Evolutionary conservation across 2,797 vertebrate species (phyloP).

Genomic region (Chloroceryle amazona): DNA sequence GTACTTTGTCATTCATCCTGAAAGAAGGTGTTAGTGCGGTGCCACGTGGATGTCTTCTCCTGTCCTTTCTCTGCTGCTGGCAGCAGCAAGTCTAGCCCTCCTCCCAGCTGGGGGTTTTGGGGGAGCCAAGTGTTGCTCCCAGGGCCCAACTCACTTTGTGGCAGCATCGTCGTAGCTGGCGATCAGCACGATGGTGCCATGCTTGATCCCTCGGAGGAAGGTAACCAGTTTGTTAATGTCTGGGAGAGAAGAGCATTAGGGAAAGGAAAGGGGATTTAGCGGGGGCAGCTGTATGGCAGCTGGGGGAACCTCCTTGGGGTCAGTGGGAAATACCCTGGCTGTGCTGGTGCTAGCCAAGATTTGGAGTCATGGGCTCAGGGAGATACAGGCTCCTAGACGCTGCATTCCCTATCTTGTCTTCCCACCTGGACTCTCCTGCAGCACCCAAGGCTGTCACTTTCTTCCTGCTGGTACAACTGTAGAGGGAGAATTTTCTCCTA

Average conservation of each 20-base stretch:
- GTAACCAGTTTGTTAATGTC: conserved; percentile 69
- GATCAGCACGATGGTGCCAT: conserved; percentile 81
- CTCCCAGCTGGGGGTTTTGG: background rate
- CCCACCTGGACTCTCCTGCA: background rate
- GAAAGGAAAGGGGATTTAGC: background rate
- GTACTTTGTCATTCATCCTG: conserved; percentile 87
- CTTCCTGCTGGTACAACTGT: background rate
- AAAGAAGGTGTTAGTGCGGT: background rate
- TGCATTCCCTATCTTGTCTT: background rate
- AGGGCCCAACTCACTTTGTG: conserved; percentile 82
- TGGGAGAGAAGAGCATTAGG: conserved; percentile 27
- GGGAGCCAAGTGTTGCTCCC: background rate
- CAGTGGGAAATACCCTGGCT: background rate
- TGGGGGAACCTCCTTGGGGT: background rate
- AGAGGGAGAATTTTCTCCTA: background rate
- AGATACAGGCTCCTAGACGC: background rate
- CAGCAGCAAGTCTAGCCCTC: background rate
- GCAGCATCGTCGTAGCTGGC: conserved; percentile 89
- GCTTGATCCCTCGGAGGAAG: conserved; percentile 82
- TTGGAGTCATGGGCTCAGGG: background rate
- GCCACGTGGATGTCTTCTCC: background rate
- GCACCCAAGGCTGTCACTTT: background rate
- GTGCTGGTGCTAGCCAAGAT: background rate
- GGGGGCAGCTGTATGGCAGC: background rate
- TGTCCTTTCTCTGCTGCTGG: background rate